Base-by-base conservation (phyloP, 1,140 invertebrate species). In the Drosophila lini region DNA sequence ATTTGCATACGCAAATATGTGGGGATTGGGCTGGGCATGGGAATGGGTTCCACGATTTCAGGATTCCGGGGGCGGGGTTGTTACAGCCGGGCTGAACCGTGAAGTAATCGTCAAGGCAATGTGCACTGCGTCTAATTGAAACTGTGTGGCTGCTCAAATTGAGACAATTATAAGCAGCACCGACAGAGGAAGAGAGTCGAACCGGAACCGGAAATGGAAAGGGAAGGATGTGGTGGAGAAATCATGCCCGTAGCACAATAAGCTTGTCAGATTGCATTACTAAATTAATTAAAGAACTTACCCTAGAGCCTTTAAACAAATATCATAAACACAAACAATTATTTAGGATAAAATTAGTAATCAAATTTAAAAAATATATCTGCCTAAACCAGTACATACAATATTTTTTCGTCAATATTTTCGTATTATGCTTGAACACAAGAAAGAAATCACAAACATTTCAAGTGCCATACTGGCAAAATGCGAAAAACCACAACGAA, bases 101-200 rank as follows among this genome's bases (percentile, higher is more conserved):
- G 13, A 11, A 6, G 41, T 38, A 36, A 42, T 58, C 38, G 58
- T 48, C 36, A 48, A 60, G 64, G 61, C 64, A 74, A 70, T 52
- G 71, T 63, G 65, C 64, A 80, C 31, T 63, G 68, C 32, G 82
- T 50, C 82, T 86, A 86, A 86, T 86, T 86, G 82, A 88, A 86
- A 86, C 80, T 88, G 65, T 88, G 80, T 65, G 84, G 83, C 73
- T 78, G 83, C 83, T 73, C 57, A 78, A 88, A 88, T 74, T 77
- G 73, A 78, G 80, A 86, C 84, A 89, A 80, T 88, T 88, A 80
- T 68, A 74, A 63, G 28, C 56, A 63, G 40, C 44, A 52, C 5
- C 62, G 59, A 31, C 48, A 40, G 15, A 13, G 25, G 45, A 16
- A 59, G 8, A n/a, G 59, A 55, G 5, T 47, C 13, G 28, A 31